These are phyloP conservation scores for Microtus pennsylvanicus DNA, from an alignment of 2,113 vertebrate species.

Conservation along the genomic window DNA sequence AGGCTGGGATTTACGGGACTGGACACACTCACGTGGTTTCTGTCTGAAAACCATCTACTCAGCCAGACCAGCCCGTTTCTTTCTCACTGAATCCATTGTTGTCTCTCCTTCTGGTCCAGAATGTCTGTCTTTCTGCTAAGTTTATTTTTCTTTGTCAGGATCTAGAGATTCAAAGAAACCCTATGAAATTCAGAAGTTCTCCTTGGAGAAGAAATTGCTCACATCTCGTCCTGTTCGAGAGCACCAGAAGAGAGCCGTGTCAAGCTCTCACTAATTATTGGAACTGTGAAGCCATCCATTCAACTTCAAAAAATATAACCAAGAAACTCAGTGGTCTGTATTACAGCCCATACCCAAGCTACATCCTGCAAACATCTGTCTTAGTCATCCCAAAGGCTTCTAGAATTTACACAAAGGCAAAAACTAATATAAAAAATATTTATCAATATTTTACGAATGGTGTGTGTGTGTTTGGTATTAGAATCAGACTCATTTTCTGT, in stretches of 20 bases:
- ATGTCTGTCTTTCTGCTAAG: background rate
- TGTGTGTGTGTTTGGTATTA: background rate
- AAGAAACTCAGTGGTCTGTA: background rate
- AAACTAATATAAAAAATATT: background rate
- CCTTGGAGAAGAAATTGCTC: background rate
- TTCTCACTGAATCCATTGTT: background rate
- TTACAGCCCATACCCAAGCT: background rate
- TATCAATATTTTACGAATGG: constrained; percentile 3
- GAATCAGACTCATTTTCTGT: background rate
- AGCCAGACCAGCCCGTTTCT: background rate
- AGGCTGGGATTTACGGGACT: background rate
- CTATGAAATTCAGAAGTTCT: background rate
- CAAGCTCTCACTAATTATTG: background rate
- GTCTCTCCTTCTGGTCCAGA: background rate
- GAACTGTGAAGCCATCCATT: background rate
- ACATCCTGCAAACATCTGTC: background rate
- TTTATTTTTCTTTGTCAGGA: background rate
- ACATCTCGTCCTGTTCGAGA: background rate
- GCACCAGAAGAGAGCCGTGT: background rate
- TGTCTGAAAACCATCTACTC: background rate
- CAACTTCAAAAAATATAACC: background rate
- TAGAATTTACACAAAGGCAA: background rate
- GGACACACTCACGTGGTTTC: background rate
- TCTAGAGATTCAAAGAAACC: constrained; percentile 27
- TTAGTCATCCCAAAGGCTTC: background rate